Base-by-base conservation (phyloP, 1,140 invertebrate species). In the Telenomus remus region DNA sequence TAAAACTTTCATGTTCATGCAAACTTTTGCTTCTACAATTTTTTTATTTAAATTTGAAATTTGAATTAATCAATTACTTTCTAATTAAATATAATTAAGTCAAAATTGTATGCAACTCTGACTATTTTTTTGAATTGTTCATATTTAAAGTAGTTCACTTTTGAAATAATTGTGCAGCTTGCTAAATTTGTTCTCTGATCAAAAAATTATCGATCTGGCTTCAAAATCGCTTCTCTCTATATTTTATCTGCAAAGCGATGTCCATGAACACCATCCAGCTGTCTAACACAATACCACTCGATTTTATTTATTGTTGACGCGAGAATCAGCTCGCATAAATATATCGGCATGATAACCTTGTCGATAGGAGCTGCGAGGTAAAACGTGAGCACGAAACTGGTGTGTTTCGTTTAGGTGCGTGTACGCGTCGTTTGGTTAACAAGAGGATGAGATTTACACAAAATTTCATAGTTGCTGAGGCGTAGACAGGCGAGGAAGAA, bases 381-480 rank as follows among this genome's bases (percentile, higher is more conserved):
- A n/a, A 34, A 53, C 46, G 43, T 61, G 68, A 16, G 37, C 44
- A 42, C 76, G 46, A 64, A 54, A 59, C 49, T 59, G 79, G 9
- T 56, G 16, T 50, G 56, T 65, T 44, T 55, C 49, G n/a, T 59
- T 66, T 68, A 48, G 56, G 57, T n/a, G n/a, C 37, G n/a, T 63
- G 44, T 35, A 60, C 63, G 35, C 35, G 50, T 27, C 68, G 68
- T 71, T 72, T 71, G 60, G 76, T 61, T 60, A 63, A 42, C 60
- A 70, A 55, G 64, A 65, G 70, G 59, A 65, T 53, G 65, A 73
- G 76, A 74, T 74, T 78, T 78, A 66, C 76, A 78, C 73, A 70
- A 70, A 78, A 73, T 73, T 74, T 78, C 64, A 69, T 75, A 75
- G 63, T 78, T 78, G 69, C 74, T 65, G 71, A 66, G 60, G 60